Evolutionary conservation across 2,113 vertebrate species (phyloP).

Genomic region (Odobenus rosmarus): DNA sequence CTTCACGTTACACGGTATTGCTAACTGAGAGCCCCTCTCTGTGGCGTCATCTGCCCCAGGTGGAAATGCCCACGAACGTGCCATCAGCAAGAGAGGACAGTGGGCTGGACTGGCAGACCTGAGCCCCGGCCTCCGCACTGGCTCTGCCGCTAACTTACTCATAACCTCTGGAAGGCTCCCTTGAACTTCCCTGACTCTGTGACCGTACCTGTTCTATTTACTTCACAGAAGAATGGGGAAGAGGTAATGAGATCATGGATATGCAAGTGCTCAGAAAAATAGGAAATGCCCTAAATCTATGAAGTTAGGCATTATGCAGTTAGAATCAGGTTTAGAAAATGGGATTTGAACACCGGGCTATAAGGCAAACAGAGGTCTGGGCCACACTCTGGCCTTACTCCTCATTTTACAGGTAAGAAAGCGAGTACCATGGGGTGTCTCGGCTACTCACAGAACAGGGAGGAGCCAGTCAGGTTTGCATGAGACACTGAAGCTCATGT

Average conservation of each 20-base stretch:
- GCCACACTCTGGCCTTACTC: rapidly evolving
- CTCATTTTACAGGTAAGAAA: neutral
- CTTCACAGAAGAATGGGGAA: neutral
- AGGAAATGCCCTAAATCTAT: neutral
- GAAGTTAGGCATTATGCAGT: neutral
- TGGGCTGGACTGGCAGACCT: too few relatives aligned
- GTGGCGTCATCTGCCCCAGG: neutral
- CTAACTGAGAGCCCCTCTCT: neutral
- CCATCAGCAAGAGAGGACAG: neutral
- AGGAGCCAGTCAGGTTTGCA: neutral
- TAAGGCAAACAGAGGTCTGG: neutral
- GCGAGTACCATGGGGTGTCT: neutral
- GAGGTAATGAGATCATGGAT: neutral
- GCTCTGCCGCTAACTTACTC: neutral
- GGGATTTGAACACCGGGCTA: neutral
- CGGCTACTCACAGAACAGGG: neutral
- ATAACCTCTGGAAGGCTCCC: neutral
- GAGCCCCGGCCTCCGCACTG: neutral
- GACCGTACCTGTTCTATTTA: neutral
- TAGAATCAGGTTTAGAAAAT: neutral
- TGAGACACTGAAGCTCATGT: neutral
- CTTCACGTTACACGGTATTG: rapidly evolving
- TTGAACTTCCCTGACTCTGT: neutral
- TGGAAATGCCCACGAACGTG: rapidly evolving
- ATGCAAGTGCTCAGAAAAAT: neutral